A percentile compares a stretch with the other conserved stretches of the same genome.
These are phyloP conservation scores for Salminus brasiliensis DNA, from an alignment of 2,113 vertebrate genomes.

Conservation along the genomic window DNA sequence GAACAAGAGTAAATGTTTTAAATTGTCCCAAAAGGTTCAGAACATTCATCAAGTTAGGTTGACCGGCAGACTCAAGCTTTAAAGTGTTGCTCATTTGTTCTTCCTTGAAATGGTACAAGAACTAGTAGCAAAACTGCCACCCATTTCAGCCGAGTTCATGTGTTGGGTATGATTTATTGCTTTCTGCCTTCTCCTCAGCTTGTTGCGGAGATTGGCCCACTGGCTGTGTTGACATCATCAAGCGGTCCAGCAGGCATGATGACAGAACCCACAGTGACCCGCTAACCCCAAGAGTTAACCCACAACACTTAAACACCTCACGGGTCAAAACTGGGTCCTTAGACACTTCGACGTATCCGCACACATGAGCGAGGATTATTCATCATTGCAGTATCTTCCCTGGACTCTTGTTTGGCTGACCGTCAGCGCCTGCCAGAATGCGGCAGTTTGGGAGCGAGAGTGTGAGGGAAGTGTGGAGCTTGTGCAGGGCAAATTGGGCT, in stretches of 20 bases:
- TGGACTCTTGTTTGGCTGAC: background rate
- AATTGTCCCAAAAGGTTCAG: too few relatives aligned
- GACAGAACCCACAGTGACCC: conserved; percentile 37
- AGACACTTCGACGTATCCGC: background rate
- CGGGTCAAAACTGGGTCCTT: background rate
- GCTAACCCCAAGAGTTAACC: conserved; percentile 18
- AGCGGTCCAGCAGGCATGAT: conserved; percentile 33
- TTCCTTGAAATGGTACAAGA: too few relatives aligned
- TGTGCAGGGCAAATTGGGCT: conserved; percentile 40
- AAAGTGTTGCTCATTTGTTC: too few relatives aligned
- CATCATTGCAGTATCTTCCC: background rate
- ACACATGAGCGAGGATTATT: background rate
- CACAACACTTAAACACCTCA: conserved; percentile 4
- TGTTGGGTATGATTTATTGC: background rate
- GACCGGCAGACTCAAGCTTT: too few relatives aligned
- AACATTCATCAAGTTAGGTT: too few relatives aligned
- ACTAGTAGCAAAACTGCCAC: background rate
- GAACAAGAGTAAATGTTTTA: too few relatives aligned
- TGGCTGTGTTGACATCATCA: conserved; percentile 22
- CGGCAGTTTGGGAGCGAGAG: background rate
- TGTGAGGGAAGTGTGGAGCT: conserved; percentile 18
- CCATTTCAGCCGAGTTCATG: background rate
- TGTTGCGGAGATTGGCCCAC: background rate
- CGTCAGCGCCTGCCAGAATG: conserved; percentile 5
- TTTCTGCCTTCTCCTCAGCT: background rate